Percentiles rank a stretch among this genome's conserved stretches.
Conservation (phyloP, 1,140 invertebrate genomes). For the Drosophila sucinea region DNA sequence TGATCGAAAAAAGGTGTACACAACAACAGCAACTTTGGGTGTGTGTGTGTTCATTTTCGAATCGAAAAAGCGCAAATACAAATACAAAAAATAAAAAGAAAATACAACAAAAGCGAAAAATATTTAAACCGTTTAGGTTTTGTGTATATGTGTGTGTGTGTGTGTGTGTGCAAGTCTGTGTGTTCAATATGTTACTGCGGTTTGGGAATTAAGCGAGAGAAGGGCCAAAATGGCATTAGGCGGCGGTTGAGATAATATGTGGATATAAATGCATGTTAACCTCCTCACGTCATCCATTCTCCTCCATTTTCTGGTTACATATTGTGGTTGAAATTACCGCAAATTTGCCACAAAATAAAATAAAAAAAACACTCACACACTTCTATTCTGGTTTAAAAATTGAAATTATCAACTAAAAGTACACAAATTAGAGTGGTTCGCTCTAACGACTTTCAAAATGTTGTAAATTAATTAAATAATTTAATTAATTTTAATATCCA, state of each 20-base stretch:
- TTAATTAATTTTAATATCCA: too few species aligned
- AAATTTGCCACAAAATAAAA: background rate
- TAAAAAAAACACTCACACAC: background rate
- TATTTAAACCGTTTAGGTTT: slow-evolving; percentile 46
- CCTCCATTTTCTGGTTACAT: slow-evolving; percentile 2
- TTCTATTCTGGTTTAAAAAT: background rate
- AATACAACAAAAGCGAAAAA: slow-evolving; percentile 38
- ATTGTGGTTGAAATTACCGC: background rate
- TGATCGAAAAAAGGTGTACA: slow-evolving; percentile 72
- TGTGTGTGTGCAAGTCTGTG: background rate
- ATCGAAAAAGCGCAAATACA: slow-evolving; percentile 17
- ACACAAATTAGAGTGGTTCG: background rate
- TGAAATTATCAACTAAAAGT: background rate
- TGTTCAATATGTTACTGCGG: slow-evolving; percentile 16
- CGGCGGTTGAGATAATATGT: background rate
- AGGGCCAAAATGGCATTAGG: slow-evolving; percentile 5
- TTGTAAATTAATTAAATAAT: too few species aligned
- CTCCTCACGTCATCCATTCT: background rate
- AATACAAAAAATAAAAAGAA: slow-evolving; percentile 14
- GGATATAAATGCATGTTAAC: slow-evolving; percentile 7
- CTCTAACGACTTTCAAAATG: background rate
- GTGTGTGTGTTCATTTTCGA: slow-evolving; percentile 19
- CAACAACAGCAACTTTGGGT: background rate
- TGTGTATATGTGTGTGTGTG: background rate
- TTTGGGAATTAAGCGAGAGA: background rate